Evolutionary conservation across 2,113 vertebrate genomes (phyloP).

Genomic region (Egretta garzetta): DNA sequence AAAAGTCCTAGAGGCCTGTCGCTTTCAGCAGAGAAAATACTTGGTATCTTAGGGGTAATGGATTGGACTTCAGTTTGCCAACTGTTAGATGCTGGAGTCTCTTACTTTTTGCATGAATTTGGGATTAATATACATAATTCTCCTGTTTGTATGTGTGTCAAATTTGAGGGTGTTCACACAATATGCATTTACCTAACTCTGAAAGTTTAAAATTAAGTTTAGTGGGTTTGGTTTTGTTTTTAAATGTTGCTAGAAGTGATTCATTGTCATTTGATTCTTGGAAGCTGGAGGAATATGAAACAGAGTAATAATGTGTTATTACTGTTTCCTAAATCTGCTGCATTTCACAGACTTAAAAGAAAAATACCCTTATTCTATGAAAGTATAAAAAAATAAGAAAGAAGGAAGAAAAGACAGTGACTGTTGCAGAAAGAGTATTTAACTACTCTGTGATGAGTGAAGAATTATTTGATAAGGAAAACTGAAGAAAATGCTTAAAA

Average conservation of each 20-base stretch:
- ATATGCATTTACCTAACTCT: background rate
- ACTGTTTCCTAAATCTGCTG: background rate
- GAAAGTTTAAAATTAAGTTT: background rate
- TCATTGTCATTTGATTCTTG: background rate
- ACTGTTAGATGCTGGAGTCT: background rate
- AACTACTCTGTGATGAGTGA: rapidly evolving
- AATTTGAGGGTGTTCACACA: background rate
- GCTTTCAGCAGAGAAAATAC: background rate
- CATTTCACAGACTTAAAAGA: background rate
- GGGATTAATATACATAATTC: background rate
- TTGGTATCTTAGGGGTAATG: background rate
- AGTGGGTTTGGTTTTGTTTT: background rate
- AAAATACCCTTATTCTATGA: background rate
- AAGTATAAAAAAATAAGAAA: background rate
- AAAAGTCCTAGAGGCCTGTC: background rate
- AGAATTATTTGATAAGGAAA: background rate
- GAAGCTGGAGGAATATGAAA: background rate
- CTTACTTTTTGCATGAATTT: background rate
- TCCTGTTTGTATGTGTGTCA: background rate
- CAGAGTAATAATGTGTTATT: background rate
- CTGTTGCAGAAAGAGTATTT: background rate
- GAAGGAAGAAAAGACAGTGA: background rate
- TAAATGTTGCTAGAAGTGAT: background rate
- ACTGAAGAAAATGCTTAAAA: background rate
- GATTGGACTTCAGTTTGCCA: background rate